Conservation (phyloP, 2,888 invertebrate species). For the Didymodactylos carnosus region DNA sequence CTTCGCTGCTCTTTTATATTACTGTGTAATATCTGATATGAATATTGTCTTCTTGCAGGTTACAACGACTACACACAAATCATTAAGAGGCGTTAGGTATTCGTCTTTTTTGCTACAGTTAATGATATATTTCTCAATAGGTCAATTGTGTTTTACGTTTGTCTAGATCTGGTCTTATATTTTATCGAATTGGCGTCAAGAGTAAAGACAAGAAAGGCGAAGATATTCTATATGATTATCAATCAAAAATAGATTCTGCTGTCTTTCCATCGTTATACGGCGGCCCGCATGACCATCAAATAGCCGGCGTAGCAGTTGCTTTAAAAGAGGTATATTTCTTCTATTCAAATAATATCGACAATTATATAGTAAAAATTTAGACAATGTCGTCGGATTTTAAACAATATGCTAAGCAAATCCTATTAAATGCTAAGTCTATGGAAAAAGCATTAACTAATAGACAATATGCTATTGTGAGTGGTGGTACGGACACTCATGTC, state of each 20-base stretch:
- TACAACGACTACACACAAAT: constrained; percentile 84
- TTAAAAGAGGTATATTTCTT: constrained; percentile 30
- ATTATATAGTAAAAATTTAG: too few relatives aligned
- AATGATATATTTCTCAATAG: too few relatives aligned
- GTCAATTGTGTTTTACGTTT: constrained; percentile 56
- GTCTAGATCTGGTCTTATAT: too few relatives aligned
- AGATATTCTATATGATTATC: constrained; percentile 24
- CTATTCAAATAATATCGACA: too few relatives aligned
- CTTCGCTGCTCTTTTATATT: too few relatives aligned
- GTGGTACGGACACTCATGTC: constrained; percentile 81
- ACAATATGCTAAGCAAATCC: constrained; percentile 17
- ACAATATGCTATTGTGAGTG: constrained; percentile 32
- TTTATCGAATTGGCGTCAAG: too few relatives aligned
- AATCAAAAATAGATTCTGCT: constrained; percentile 30
- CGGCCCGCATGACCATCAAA: constrained; percentile 16
- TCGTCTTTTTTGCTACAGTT: too few relatives aligned
- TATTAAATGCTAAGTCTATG: constrained; percentile 28
- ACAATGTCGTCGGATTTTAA: too few relatives aligned
- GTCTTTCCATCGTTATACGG: constrained; percentile 34
- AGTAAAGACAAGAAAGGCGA: neutral
- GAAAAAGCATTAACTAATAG: constrained; percentile 23
- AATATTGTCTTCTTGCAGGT: too few relatives aligned
- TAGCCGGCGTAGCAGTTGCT: constrained; percentile 30
- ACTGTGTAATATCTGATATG: too few relatives aligned
- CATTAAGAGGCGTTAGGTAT: constrained; percentile 51